Evolutionary conservation across 2,113 vertebrate genomes (phyloP).

Genomic region (Pygathrix nemaeus): DNA sequence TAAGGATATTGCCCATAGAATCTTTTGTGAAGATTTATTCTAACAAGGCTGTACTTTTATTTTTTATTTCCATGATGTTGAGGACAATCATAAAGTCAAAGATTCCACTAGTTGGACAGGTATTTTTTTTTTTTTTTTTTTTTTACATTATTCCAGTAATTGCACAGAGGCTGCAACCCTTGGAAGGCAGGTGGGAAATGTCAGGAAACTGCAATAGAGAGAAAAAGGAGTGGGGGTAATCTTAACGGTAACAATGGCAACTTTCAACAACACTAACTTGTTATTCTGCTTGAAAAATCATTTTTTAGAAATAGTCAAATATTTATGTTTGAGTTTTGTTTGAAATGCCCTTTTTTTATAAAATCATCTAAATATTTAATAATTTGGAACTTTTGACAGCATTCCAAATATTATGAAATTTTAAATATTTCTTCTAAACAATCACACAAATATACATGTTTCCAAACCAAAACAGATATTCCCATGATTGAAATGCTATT

Average conservation of each 20-base stretch:
- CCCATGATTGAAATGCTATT: conserved; percentile 59
- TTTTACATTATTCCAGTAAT: background rate
- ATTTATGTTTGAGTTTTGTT: background rate
- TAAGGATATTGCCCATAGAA: background rate
- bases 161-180: background rate
- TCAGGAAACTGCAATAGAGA: background rate
- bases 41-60: background rate
- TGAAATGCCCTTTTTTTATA: conserved; percentile 27
- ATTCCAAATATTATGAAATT: conserved; percentile 54
- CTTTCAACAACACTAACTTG: background rate
- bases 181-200: background rate
- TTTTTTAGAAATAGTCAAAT: conserved; percentile 26
- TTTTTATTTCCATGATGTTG: background rate
- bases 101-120: background rate
- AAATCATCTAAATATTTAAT: conserved; percentile 19
- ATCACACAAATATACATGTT: background rate
- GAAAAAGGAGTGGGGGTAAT: background rate
- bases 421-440: conserved; percentile 62
- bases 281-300: background rate
- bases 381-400: conserved; percentile 21
- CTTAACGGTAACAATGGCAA: background rate
- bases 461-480: conserved; percentile 64
- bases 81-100: background rate
- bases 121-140: background rate
- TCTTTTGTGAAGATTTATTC: background rate